Base-by-base conservation (phyloP, 2,888 invertebrate species). In the Molanna angustata region DNA sequence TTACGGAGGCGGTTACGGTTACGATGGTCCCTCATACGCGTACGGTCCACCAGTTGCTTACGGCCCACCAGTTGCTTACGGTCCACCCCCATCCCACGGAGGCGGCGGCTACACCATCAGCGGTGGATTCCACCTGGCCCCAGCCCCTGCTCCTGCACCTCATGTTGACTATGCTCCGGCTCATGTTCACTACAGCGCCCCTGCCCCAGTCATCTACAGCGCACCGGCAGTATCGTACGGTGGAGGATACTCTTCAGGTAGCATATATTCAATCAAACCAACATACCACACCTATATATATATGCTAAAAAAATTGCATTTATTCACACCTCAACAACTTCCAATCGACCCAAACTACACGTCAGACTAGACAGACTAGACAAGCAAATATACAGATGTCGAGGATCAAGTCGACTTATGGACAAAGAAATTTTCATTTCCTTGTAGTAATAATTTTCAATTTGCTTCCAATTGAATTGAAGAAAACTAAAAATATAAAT, bases 1-100 rank as follows among this genome's bases (percentile, higher is more conserved):
- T n/a, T 20, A 42, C 31, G 27, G 27, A 14, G 41, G 52, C 17
- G 42, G 47, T 31, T 13, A 27, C n/a, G n/a, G 18, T 20, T 43
- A 44, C 21, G 17, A 11, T 16, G 31, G 32, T 9, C 40, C 47
- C 6, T 21, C 33, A 9, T 14, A 16, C 39, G 9, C 7, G 3
- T 14, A 39, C 14, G 27, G 6, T 27, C 6, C 9, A 27, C 21
- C 17, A 19, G 19, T 9, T 9, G 41, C 41, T 1, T 21, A n/a
- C 41, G 41, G 14, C 14, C 41, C 41, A 6, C 14, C 19, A 11
- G 7, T 14, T 21, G 13, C 21, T 19, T 20, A 13, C 20, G n/a
- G n/a, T n/a, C n/a, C 9, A 2, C 16, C 32, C 9, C 18, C 2
- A 18, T 4, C 7, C 44, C 9, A 11, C 16, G 4, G 16, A 14